Evolutionary conservation across 2,797 vertebrate genomes (phyloP).

Genomic region (Eulemur rubriventer): DNA sequence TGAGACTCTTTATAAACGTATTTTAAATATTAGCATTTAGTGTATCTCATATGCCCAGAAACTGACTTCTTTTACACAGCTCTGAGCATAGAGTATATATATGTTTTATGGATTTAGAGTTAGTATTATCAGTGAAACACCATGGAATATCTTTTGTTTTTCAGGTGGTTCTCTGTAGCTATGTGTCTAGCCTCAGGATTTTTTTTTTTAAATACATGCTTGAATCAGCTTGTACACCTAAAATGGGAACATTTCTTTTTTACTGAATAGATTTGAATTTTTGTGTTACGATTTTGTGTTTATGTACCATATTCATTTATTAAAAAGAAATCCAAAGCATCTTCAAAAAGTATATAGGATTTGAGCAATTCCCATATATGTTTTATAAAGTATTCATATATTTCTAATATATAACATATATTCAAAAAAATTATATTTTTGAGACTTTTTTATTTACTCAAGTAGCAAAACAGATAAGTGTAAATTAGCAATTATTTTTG

Average conservation of each 20-base stretch:
- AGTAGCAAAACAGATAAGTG: background rate
- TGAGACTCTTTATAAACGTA: background rate
- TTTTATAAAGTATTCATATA: background rate
- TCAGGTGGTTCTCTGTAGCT: background rate
- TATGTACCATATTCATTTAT: background rate
- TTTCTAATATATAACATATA: background rate
- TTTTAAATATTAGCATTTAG: constrained; percentile 35
- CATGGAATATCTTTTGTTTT: background rate
- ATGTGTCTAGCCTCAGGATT: background rate
- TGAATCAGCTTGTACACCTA: background rate
- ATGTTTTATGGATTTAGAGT: background rate
- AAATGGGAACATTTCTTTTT: constrained; percentile 33
- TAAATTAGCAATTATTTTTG: constrained; percentile 39
- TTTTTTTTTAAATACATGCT: background rate
- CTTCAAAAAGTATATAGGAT: background rate
- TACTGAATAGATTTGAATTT: constrained; percentile 22
- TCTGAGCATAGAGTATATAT: background rate
- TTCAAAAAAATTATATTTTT: constrained; percentile 10
- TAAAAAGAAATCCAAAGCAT: background rate
- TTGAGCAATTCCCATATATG: background rate
- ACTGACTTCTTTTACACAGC: background rate
- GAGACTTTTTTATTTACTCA: constrained; percentile 40
- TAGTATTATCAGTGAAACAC: background rate
- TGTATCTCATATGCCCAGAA: background rate
- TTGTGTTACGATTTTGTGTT: constrained; percentile 4